These are phyloP conservation scores for Solenodon paradoxus DNA, from an alignment of 2,113 vertebrate genomes.

Conservation along the genomic window DNA sequence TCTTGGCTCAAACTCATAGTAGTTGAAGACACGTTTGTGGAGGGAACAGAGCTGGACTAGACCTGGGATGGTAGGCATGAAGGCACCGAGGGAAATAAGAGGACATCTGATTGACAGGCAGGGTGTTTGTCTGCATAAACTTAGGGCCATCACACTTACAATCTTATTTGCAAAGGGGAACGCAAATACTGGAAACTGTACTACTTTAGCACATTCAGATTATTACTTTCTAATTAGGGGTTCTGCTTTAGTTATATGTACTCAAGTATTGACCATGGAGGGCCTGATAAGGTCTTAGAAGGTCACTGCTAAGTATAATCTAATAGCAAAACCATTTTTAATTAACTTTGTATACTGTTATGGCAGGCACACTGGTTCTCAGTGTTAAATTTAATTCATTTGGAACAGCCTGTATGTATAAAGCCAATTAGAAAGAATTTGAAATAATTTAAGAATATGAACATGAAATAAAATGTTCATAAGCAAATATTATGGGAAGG, in stretches of 20 bases:
- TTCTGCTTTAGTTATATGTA: background rate
- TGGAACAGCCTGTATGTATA: background rate
- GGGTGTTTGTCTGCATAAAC: background rate
- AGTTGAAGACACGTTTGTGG: background rate
- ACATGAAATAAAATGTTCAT: slow-evolving; percentile 29
- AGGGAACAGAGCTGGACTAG: background rate
- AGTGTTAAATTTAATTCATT: background rate
- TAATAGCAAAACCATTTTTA: slow-evolving; percentile 44
- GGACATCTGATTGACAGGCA: fast-evolving
- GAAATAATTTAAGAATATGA: slow-evolving; percentile 33
- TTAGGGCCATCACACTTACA: background rate
- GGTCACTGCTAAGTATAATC: background rate
- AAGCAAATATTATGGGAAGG: background rate
- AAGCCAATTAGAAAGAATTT: slow-evolving; percentile 39
- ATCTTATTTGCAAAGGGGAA: background rate
- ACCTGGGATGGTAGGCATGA: fast-evolving
- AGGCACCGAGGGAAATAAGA: too few species aligned
- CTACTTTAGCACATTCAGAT: background rate
- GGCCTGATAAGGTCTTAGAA: background rate
- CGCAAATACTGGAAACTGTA: background rate
- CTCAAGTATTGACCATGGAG: background rate
- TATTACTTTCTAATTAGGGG: slow-evolving; percentile 3
- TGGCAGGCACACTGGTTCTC: background rate
- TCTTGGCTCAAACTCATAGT: fast-evolving
- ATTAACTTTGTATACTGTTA: background rate